Conservation (phyloP, 2,113 vertebrate genomes). For the Campylomormyrus numenius region DNA sequence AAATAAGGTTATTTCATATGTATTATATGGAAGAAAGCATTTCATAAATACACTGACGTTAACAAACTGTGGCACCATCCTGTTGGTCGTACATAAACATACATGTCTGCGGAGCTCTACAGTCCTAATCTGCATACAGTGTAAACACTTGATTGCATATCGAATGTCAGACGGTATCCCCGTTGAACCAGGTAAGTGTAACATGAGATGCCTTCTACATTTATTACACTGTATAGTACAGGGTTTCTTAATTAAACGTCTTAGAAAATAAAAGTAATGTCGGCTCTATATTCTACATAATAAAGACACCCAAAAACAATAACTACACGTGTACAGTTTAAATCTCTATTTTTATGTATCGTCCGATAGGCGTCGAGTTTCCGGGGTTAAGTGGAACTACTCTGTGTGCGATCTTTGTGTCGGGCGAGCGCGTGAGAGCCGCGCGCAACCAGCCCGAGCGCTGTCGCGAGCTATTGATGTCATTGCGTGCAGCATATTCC, state of each 20-base stretch:
- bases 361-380: background rate
- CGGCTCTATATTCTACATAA: background rate
- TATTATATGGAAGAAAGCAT: background rate
- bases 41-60: background rate
- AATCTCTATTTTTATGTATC: background rate
- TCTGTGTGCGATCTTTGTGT: background rate
- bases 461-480: constrained; percentile 25
- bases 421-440: background rate
- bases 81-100: background rate
- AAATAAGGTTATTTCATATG: background rate
- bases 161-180: background rate
- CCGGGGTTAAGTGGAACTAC: background rate
- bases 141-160: constrained; percentile 3
- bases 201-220: background rate
- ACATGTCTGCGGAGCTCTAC: background rate
- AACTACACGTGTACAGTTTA: background rate
- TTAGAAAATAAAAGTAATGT: background rate
- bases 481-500: constrained; percentile 3
- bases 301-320: background rate
- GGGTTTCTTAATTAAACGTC: background rate
- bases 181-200: background rate
- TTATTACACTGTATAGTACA: background rate
- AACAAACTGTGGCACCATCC: background rate
- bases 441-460: constrained; percentile 10
- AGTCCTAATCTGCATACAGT: background rate